phyloP scores from a whole-genome alignment of 2,888 invertebrate species.

The Parnassius mnemosyne region DNA sequence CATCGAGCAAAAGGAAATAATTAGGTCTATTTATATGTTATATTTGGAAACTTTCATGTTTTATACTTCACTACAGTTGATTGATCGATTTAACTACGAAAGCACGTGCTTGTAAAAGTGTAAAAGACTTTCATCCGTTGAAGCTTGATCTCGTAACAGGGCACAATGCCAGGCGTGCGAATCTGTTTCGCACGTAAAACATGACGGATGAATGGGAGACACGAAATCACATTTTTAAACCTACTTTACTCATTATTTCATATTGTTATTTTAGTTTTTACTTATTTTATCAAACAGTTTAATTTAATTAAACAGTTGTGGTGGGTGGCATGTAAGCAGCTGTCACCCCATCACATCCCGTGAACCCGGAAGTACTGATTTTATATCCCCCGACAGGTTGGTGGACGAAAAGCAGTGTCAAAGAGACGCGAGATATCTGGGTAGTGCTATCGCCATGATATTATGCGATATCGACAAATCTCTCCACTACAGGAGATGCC shows the following conservation, averaged over 20 bases:
- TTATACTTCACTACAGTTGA: background rate
- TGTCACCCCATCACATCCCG: too few relatives aligned
- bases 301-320: too few relatives aligned
- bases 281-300: too few relatives aligned
- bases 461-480: too few relatives aligned
- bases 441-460: too few relatives aligned
- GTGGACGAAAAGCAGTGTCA: too few relatives aligned
- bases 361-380: too few relatives aligned
- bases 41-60: constrained; percentile 7
- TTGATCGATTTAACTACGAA: constrained; percentile 13
- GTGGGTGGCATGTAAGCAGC: too few relatives aligned
- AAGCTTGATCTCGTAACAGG: constrained; percentile 61
- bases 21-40: constrained; percentile 11
- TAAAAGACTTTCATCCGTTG: constrained; percentile 46
- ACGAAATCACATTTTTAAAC: constrained; percentile 54
- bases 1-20: constrained; percentile 10
- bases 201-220: constrained; percentile 71
- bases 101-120: constrained; percentile 21
- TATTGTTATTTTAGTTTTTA: too few relatives aligned
- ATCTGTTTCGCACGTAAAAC: constrained; percentile 58
- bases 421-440: too few relatives aligned
- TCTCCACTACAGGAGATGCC: too few relatives aligned
- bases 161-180: constrained; percentile 67
- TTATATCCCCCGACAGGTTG: too few relatives aligned
- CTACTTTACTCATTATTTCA: background rate